Evolutionary conservation across 2,888 invertebrate species (phyloP).

Genomic region (Nyleta sp.): DNA sequence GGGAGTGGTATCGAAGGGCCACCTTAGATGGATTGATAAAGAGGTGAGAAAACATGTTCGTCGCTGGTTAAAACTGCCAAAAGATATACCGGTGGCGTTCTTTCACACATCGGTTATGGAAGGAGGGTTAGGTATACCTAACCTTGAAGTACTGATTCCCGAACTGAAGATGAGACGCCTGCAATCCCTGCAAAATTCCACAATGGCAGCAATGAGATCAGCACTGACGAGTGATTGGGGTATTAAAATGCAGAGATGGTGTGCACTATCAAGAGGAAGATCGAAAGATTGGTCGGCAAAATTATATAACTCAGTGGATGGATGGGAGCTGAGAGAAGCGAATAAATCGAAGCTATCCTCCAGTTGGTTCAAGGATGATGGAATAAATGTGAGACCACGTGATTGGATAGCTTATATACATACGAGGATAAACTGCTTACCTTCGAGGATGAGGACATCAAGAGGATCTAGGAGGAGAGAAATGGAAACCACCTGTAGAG

Average conservation of each 20-base stretch:
- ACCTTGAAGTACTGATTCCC: constrained; percentile 44
- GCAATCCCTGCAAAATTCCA: neutral
- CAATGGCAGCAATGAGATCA: neutral
- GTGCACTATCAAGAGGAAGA: neutral
- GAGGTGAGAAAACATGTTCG: constrained; percentile 73
- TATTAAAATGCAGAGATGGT: neutral
- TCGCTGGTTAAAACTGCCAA: constrained; percentile 73
- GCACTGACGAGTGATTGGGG: neutral
- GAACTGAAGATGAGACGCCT: constrained; percentile 21
- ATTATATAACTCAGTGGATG: constrained; percentile 32
- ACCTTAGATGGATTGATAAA: neutral
- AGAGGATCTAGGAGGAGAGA: constrained; percentile 66
- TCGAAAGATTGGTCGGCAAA: neutral
- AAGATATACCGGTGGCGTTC: constrained; percentile 72
- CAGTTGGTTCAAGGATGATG: constrained; percentile 61
- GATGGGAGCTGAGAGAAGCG: constrained; percentile 15
- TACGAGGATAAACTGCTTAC: constrained; percentile 73
- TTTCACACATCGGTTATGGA: constrained; percentile 71
- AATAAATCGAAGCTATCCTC: constrained; percentile 23
- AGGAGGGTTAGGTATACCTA: constrained; percentile 69
- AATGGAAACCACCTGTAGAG: constrained; percentile 16
- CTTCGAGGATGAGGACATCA: constrained; percentile 68
- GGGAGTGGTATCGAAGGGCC: neutral
- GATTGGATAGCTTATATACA: constrained; percentile 74
- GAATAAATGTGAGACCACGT: constrained; percentile 68